Evolutionary conservation across 2,797 vertebrate genomes (phyloP), one percentile per base, ranked within the genome.

Genomic region (Notolepis coatsorum): DNA sequence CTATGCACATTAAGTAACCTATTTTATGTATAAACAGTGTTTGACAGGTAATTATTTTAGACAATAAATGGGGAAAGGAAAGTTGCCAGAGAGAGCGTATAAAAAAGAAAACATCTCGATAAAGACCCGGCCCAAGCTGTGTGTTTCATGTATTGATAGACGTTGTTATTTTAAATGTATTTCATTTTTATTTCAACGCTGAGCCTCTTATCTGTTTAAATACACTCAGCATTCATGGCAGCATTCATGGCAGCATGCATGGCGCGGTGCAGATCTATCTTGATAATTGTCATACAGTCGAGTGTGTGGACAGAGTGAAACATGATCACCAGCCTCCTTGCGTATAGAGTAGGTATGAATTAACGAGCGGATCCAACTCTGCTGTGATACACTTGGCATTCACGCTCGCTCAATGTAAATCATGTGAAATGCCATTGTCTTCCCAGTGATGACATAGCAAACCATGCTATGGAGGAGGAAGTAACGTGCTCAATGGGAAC

Each of bases 21-120:
- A 71, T 70, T 77, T 87, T 80, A 72, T 72, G 71, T 72, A 73
- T 71, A 88, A 89, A 90, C 76, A 80, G 48, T 71, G 57, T 82
- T 76, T 90, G 87, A 90, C 84, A 79, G 84, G 79, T 84, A 71
- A 86, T 88, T 87, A 81, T 82, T 85, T 78, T 21, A 64, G 73
- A 84, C 73, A 81, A 78, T 79, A 82, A 80, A 75, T 64, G 24
- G 42, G 50, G 41, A 68, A 66, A 58, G 27, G 38, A 72, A 75
- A 70, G 65, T 77, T 66, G 55, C 56, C 28, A 2, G 8, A 27
- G 8, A 27, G 13, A 64, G 65, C 45, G 15, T 59, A 65, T n/a
- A n/a, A n/a, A n/a, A n/a, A n/a, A n/a, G n/a, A n/a, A 65, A 52
- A 65, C 41, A 42, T 20, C 21, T 13, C 5, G 48, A 66, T 65